These are phyloP conservation scores for Catharus minimus DNA, from an alignment of 2,113 vertebrate species.

Conservation along the genomic window DNA sequence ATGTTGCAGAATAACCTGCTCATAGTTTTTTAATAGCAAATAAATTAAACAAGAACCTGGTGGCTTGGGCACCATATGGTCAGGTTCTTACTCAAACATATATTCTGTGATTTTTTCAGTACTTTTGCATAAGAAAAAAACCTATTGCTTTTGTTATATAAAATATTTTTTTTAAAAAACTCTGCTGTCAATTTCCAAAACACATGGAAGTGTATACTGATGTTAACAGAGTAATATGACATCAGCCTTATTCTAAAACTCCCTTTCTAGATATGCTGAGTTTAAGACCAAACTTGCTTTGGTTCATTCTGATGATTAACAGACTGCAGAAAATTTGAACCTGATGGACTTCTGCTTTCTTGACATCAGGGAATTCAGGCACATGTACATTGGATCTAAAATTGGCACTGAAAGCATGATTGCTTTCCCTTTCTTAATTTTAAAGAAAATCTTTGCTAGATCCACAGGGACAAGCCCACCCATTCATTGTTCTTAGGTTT, in stretches of 20 bases:
- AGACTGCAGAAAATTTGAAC: not conserved
- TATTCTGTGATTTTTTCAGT: not conserved
- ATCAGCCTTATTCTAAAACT: not conserved
- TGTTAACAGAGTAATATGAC: not conserved
- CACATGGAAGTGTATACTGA: not conserved
- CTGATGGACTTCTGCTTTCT: not conserved
- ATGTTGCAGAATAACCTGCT: not conserved
- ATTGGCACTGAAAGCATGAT: not conserved
- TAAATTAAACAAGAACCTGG: not conserved
- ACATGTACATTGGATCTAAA: not conserved
- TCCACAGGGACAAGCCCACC: not conserved
- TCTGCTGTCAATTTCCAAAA: not conserved
- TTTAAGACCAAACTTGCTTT: not conserved
- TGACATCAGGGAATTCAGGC: not conserved
- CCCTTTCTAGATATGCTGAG: not conserved
- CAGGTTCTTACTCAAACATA: not conserved
- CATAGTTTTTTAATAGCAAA: not conserved
- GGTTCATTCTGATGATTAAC: not conserved
- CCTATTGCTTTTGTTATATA: not conserved
- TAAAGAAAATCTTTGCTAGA: not conserved
- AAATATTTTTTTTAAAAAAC: not conserved
- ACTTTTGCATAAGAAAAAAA: not conserved
- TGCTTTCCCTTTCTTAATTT: not conserved
- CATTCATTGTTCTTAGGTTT: conserved; percentile 2
- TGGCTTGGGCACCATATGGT: not conserved